A percentile compares a stretch with the other conserved stretches of the same genome.
These are phyloP conservation scores for Psettodes erumei DNA, from an alignment of 2,113 vertebrate species.

Conservation along the genomic window DNA sequence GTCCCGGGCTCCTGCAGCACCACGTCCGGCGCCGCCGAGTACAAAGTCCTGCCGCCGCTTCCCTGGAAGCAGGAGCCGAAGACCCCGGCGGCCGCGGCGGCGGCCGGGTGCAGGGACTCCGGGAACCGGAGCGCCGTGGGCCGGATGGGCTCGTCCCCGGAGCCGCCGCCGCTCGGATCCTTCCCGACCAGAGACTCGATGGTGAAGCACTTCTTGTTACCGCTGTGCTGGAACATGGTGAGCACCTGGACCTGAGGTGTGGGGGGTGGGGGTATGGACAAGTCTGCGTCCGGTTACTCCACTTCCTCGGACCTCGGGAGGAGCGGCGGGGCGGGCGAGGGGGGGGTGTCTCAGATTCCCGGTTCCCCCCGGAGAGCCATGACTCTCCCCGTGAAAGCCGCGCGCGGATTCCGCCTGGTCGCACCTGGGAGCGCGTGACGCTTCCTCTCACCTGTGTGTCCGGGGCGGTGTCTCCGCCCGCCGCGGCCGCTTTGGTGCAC, in stretches of 20 bases:
- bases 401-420: conserved; percentile 8
- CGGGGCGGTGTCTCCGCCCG: conserved; percentile 28
- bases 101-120: conserved; percentile 78
- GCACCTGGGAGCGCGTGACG: conserved; percentile 26
- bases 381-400: conserved; percentile 48
- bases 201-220: conserved; percentile 81
- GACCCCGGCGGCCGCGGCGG: conserved; percentile 60
- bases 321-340: too few species aligned
- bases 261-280: not conserved
- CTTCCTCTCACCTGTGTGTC: conserved; percentile 51
- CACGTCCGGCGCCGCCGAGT: conserved; percentile 79
- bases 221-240: conserved; percentile 79
- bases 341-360: conserved; percentile 37
- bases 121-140: conserved; percentile 80
- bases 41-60: conserved; percentile 78
- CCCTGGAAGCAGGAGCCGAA: conserved; percentile 84
- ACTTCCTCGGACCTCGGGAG: conserved; percentile 37
- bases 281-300: conserved; percentile 46
- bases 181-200: conserved; percentile 86
- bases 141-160: conserved; percentile 81
- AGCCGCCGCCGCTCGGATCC: conserved; percentile 69
- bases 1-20: conserved; percentile 82
- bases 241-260: not conserved
- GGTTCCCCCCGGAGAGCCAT: conserved; percentile 70
- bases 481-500: not conserved